A percentile compares a stretch with the other conserved stretches of the same genome.
phyloP scores from a whole-genome alignment of 2,797 vertebrate species.

The Epinephelus awoara region DNA sequence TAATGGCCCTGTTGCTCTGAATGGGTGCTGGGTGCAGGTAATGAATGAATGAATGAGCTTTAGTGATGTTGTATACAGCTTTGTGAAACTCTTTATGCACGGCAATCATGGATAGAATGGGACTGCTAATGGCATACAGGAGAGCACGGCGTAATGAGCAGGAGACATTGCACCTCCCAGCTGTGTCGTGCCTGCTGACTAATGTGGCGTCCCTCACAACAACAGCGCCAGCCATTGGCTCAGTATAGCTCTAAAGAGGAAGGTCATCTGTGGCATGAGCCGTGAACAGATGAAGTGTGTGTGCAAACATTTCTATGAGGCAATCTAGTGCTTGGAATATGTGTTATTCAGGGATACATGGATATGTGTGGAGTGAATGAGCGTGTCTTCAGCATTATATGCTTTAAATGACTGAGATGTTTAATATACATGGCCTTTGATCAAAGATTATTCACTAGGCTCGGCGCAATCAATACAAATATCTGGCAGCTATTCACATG shows the following conservation, averaged over 20 bases:
- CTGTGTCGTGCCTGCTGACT: slow-evolving; percentile 72
- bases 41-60: slow-evolving; percentile 59
- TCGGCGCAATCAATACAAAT: neutral
- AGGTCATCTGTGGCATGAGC: slow-evolving; percentile 64
- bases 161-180: slow-evolving; percentile 66
- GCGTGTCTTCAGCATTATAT: neutral
- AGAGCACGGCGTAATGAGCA: slow-evolving; percentile 62
- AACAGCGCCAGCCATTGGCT: slow-evolving; percentile 48
- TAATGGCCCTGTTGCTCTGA: slow-evolving; percentile 15
- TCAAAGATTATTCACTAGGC: neutral
- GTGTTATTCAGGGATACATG: neutral
- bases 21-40: slow-evolving; percentile 5
- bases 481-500: neutral
- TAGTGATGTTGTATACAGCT: slow-evolving; percentile 49
- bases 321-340: neutral
- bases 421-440: no score
- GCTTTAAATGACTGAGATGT: neutral
- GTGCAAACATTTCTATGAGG: slow-evolving; percentile 36
- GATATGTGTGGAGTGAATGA: neutral
- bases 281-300: slow-evolving; percentile 28
- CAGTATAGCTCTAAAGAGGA: slow-evolving; percentile 56
- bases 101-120: slow-evolving; percentile 58
- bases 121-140: slow-evolving; percentile 61
- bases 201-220: slow-evolving; percentile 70
- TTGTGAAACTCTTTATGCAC: slow-evolving; percentile 48